Evolutionary conservation across 2,113 vertebrate species (phyloP).

Genomic region (Hippocampus zosterae): DNA sequence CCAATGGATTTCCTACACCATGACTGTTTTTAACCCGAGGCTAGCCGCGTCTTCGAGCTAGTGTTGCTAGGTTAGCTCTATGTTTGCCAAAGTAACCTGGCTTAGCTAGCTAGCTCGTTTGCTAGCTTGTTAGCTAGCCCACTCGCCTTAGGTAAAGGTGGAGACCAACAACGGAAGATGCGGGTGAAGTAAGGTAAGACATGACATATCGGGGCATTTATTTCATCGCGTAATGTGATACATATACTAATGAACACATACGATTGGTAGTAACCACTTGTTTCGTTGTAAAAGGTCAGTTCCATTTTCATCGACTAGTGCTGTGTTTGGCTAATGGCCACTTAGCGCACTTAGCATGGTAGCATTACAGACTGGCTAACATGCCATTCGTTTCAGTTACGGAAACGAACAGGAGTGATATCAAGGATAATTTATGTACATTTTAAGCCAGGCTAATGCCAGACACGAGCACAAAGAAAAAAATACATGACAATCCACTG

Average conservation of each 20-base stretch:
- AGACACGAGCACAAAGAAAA: background rate
- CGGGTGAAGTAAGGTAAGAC: constrained; percentile 58
- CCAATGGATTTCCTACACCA: background rate
- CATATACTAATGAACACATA: fast-evolving
- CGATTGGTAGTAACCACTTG: background rate
- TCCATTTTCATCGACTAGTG: constrained; percentile 33
- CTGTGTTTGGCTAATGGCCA: constrained; percentile 45
- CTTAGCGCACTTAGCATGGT: constrained; percentile 41
- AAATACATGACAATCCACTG: background rate
- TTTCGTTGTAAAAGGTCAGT: background rate
- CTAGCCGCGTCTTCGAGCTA: constrained; percentile 42
- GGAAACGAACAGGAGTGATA: background rate
- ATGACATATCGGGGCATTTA: background rate
- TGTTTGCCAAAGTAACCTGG: constrained; percentile 53
- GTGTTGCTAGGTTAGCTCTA: constrained; percentile 52
- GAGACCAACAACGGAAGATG: constrained; percentile 53
- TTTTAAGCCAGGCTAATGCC: background rate
- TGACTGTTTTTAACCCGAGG: constrained; percentile 30
- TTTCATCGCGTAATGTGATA: fast-evolving
- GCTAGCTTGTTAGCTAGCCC: constrained; percentile 60
- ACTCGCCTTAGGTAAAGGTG: constrained; percentile 41
- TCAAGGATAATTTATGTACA: background rate
- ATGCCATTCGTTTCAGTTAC: constrained; percentile 3
- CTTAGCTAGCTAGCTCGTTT: constrained; percentile 57
- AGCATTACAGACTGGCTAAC: constrained; percentile 36